Evolutionary conservation across 1,140 invertebrate genomes (phyloP), one percentile per base, ranked within the genome.

Genomic region (Tribolium castaneum): DNA sequence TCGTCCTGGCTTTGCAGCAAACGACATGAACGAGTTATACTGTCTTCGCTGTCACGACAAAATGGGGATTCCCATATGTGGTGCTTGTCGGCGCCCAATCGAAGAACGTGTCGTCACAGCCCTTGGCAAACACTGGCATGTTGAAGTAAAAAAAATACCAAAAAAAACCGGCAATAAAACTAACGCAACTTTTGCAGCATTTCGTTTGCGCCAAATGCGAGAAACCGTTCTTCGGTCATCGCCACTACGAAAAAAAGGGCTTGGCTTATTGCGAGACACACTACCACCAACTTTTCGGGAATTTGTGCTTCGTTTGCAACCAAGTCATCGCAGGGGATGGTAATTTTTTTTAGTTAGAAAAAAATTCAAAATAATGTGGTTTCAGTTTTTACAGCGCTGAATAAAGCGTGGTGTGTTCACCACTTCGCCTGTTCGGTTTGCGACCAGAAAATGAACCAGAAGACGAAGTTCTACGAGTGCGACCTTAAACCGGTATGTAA

Each of bases 121-220:
- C 12, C 87, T 99, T n/a, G 97, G 98, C 3, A 99, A 99, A 88
- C 96, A 99, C 85, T 99, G 98, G 98, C 98, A 99, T 89, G 98
- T 99, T 10, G 98, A 99, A 90, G 91, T 92, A 87, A 83, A 50
- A 13, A n/a, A 14, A 6, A 76, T n/a, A n/a, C n/a, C n/a, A 39
- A 74, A 74, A 19, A 19, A 19, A 19, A 19, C 16, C 1, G 2
- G 2, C 16, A 19, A 19, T 19, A 16, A 74, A 50, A 5, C 3
- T 75, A 6, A 10, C 62, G 6, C 1, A 12, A 74, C 45, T 70
- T 79, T 88, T 89, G 13, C 84, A 97, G 92, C 98, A 99, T 90
- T 99, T 99, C 89, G 98, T 99, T 0, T 99, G 98, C 88, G 98
- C 98, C 77, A 99, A 99, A 88, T 99, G 98, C 88, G 99, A 99